These are phyloP conservation scores for Halisarca cf. caerulea DNA, from an alignment of 37 sponge, comb jelly and placozoan species.

Conservation along the genomic window DNA sequence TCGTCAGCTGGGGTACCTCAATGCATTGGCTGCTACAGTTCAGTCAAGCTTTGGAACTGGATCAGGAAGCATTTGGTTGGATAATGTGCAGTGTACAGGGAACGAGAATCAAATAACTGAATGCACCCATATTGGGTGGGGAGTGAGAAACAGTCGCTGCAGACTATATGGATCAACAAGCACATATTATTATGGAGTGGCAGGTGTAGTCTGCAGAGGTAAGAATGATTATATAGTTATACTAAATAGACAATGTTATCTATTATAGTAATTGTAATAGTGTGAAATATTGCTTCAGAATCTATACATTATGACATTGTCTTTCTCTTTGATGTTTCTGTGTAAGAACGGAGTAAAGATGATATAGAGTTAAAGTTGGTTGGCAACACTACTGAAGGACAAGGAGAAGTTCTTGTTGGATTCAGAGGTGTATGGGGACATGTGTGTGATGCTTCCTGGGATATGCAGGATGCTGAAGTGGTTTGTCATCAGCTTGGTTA, in stretches of 20 bases:
- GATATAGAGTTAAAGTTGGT: background rate
- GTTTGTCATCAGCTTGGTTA: slow-evolving; percentile 5
- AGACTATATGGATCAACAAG: too few species aligned
- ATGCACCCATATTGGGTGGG: background rate
- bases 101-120: background rate
- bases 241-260: too few species aligned
- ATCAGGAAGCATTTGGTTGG: background rate
- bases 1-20: background rate
- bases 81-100: background rate
- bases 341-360: background rate
- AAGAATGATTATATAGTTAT: too few species aligned
- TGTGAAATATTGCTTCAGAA: too few species aligned
- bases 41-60: background rate
- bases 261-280: too few species aligned
- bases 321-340: too few species aligned
- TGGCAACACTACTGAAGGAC: background rate
- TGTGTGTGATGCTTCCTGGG: background rate
- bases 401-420: background rate
- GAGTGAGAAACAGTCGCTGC: background rate
- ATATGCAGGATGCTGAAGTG: background rate
- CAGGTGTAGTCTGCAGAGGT: too few species aligned
- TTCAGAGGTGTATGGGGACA: background rate
- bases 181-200: too few species aligned
- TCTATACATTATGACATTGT: too few species aligned
- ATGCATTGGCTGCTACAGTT: background rate